Evolutionary conservation across 1,140 invertebrate species (phyloP).

Genomic region (Drosophila triauraria): DNA sequence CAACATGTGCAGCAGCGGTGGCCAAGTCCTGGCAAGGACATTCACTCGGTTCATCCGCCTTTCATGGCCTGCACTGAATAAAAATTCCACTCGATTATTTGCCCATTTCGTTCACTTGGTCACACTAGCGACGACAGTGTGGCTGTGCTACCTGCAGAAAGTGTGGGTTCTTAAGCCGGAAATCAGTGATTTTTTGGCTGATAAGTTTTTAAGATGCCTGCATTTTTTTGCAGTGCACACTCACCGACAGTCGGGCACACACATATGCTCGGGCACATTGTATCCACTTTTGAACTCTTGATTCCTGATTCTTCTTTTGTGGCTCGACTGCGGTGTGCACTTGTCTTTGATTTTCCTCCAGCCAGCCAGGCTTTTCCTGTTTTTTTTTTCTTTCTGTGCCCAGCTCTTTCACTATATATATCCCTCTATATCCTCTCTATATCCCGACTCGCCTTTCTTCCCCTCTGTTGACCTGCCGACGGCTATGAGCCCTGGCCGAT

Average conservation of each 20-base stretch:
- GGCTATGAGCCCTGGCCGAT: conserved; percentile 25
- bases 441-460: background rate
- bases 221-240: conserved; percentile 4
- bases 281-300: conserved; percentile 63
- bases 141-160: background rate
- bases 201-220: background rate
- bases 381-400: conserved; percentile 13
- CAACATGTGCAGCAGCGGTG: conserved; percentile 45
- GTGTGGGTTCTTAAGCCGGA: background rate
- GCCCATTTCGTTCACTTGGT: background rate
- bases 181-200: background rate
- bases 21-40: conserved; percentile 43
- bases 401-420: background rate
- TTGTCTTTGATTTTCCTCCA: conserved; percentile 65
- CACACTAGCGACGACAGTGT: background rate
- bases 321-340: conserved; percentile 57
- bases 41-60: conserved; percentile 32
- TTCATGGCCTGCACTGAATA: conserved; percentile 7
- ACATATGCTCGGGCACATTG: conserved; percentile 34
- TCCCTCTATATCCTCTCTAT: conserved; percentile 24
- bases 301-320: conserved; percentile 72
- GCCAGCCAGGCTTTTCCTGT: conserved; percentile 4
- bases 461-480: conserved; percentile 46
- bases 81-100: background rate
- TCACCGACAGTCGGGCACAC: conserved; percentile 15